Evolutionary conservation across 2,113 vertebrate genomes (phyloP), one percentile per base, ranked within the genome.

Genomic region (Sciurus niger): DNA sequence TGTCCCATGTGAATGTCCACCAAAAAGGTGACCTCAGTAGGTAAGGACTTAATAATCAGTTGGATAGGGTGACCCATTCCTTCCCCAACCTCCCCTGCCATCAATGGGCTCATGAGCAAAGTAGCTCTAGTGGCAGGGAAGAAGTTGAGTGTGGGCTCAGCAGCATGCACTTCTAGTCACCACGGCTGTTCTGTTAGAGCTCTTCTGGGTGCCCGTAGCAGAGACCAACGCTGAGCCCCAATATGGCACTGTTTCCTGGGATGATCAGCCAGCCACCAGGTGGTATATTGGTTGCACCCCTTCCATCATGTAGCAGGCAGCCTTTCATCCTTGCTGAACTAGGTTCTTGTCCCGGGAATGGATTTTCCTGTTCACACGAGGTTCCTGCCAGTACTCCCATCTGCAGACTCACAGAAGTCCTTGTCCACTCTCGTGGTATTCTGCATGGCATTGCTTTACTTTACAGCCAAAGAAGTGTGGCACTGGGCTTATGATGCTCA

Each of bases 401-500:
- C 37, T 10, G 22, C n/a, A 32, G 78, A 20, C 13, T 60, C 55
- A 34, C 30, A 24, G 28, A 43, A 48, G 30, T n/a, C 63, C 4
- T 46, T 9, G 1, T 6, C 46, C 34, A 9, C 25, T 6, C 2
- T 24, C n/a, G 5, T 30, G 65, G 76, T 28, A 5, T 53, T 53
- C 84, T 48, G 18, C 46, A 18, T 13, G 28, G 46, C 20, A 25
- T 34, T 28, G 67, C n/a, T 40, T 28, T 63, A 68, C 20, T 85
- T 22, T 11, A 9, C 84, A 51, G 46, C 46, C 34, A 25, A 37
- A 55, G 34, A 40, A n/a, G 24, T 70, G 13, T 3, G 46, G 84
- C 43, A 0, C 7, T 3, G 3, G 60, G 43, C 46, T 20, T 24
- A 5, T 1, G 60, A 5, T 5, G 46, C 76, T 37, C 3, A 3